Base-by-base conservation (phyloP, 2,888 invertebrate species). In the Saturnia pavonia region DNA sequence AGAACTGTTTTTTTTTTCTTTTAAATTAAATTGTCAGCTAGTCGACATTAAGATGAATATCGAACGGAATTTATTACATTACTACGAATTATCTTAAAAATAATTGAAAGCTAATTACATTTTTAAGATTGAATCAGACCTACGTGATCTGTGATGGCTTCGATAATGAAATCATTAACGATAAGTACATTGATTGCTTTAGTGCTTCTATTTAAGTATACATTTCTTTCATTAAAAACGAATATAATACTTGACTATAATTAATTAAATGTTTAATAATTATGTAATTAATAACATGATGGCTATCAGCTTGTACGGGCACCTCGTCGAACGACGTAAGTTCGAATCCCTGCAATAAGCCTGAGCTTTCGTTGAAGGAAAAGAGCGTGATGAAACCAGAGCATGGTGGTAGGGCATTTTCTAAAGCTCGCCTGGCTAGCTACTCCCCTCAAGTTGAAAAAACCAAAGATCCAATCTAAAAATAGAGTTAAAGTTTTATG, bases 61-160 rank as follows among this genome's bases (percentile, higher is more conserved):
- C 27, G 25, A 12, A 60, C 11, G 14, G 57, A 60, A 60, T 27
- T 60, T 60, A 60, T 60, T 14, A 60, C 9, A 14, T 60, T 27
- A 27, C 57, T 65, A 9, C 40, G 40, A 65, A 65, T 65, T n/a
- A 65, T 65, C 34, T 34, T 12, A n/a, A 19, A 65, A 40, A 19
- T 34, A 19, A 65, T 65, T 40, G 65, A 40, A 40, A 40, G 19
- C 9, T 34, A 65, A 65, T 65, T 40, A 34, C 72, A 71, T 72
- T 73, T 71, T 60, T 16, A n/a, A 65, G 71, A 76, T 74, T 69
- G 69, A 72, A 74, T 75, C 73, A 74, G 60, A 72, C 69, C 51
- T 75, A 72, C 67, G 70, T 69, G 40, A 19, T n/a, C 65, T 34
- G 8, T 19, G 9, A 22, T 65, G n/a, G 7, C 40, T 40, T 40